Evolutionary conservation across 2,113 vertebrate species (phyloP).

Genomic region (Phrynosoma platyrhinos): DNA sequence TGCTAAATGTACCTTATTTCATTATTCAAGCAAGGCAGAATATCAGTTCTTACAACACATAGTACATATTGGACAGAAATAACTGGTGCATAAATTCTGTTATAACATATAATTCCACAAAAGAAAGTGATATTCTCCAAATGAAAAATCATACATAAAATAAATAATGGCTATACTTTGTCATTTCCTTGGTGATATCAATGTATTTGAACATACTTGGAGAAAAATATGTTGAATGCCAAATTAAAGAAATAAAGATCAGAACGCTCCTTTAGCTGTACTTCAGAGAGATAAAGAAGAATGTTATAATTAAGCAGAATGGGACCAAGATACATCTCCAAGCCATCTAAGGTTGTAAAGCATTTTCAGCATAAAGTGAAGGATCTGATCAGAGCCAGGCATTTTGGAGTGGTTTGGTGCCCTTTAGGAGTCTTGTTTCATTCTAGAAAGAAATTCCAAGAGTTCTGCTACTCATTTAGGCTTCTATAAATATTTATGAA

Average conservation of each 20-base stretch:
- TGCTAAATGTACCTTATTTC: neutral
- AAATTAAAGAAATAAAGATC: neutral
- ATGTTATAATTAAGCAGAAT: constrained; percentile 2
- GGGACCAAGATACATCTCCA: fast-evolving
- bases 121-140: neutral
- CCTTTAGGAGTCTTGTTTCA: neutral
- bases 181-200: neutral
- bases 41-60: neutral
- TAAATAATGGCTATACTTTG: neutral
- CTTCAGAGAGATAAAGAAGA: constrained; percentile 12
- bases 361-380: neutral
- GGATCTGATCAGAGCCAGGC: neutral
- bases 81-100: neutral
- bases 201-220: neutral
- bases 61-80: neutral
- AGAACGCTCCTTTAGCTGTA: neutral
- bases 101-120: constrained; percentile 3
- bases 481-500: constrained; percentile 25
- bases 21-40: neutral
- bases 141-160: neutral
- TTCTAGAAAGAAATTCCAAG: neutral
- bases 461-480: constrained; percentile 22
- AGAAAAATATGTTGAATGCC: neutral
- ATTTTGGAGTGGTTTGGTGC: neutral
- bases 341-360: neutral